These are phyloP conservation scores for Malaclemys terrapin DNA, from an alignment of 2,113 vertebrate genomes.

Conservation along the genomic window DNA sequence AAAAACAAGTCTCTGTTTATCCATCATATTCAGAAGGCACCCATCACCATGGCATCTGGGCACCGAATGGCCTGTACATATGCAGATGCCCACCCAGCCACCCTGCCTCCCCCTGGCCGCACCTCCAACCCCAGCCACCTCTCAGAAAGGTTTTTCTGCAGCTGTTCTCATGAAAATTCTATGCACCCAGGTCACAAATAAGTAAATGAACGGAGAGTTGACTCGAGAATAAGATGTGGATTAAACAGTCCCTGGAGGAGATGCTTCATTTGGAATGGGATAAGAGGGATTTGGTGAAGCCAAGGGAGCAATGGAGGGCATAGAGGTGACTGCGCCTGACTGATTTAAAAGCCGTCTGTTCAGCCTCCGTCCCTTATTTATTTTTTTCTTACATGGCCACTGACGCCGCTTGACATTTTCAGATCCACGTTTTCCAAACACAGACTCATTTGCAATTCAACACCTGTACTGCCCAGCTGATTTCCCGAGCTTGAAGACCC, in stretches of 20 bases:
- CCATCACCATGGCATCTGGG: background rate
- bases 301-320: background rate
- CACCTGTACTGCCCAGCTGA: background rate
- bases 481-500: background rate
- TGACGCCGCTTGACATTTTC: slow-evolving; percentile 21
- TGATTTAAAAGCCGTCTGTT: background rate
- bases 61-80: accelerated
- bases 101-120: background rate
- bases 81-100: background rate
- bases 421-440: slow-evolving; percentile 28
- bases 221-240: background rate
- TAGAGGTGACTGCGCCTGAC: background rate
- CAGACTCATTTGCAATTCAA: background rate
- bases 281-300: slow-evolving; percentile 4
- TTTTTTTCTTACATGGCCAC: background rate
- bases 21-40: background rate
- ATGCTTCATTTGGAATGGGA: background rate
- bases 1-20: background rate
- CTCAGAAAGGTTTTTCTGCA: background rate
- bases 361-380: background rate
- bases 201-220: slow-evolving; percentile 8
- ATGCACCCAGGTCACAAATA: background rate
- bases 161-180: background rate
- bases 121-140: background rate
- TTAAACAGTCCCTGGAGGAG: background rate